Conservation (phyloP, 2,113 vertebrate species). For the Scophthalmus maximus region DNA sequence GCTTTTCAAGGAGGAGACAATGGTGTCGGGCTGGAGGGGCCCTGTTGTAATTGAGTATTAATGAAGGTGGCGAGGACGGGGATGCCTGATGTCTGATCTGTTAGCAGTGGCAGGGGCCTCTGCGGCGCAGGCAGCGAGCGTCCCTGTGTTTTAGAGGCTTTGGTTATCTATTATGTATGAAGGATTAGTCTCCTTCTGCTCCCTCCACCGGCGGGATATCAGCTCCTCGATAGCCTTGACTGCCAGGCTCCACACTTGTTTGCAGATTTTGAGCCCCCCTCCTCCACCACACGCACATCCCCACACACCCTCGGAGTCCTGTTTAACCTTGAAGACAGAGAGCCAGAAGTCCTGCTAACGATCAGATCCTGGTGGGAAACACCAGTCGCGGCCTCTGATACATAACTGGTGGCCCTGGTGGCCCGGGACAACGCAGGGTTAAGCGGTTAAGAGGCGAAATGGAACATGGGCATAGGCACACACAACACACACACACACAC, state of each 20-base stretch:
- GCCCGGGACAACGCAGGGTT: conserved; percentile 51
- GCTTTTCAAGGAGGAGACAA: conserved; percentile 67
- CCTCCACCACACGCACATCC: neutral
- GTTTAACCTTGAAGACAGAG: conserved; percentile 75
- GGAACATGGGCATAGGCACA: conserved; percentile 11
- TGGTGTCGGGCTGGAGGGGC: conserved; percentile 58
- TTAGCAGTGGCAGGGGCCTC: conserved; percentile 71
- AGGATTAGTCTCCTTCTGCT: conserved; percentile 81
- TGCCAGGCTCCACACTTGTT: conserved; percentile 72
- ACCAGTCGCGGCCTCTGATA: conserved; percentile 48
- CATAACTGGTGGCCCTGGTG: conserved; percentile 62
- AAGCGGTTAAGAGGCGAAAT: conserved; percentile 50
- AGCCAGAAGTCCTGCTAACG: conserved; percentile 66
- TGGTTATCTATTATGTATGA: conserved; percentile 85
- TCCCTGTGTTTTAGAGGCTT: conserved; percentile 83
- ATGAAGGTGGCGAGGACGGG: conserved; percentile 67
- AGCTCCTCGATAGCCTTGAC: conserved; percentile 73
- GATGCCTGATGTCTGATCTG: conserved; percentile 74
- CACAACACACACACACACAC: conserved; percentile 6
- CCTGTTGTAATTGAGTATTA: conserved; percentile 80
- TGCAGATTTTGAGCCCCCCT: conserved; percentile 59
- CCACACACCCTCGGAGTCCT: conserved; percentile 55
- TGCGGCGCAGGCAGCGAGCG: conserved; percentile 62
- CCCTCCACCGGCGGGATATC: conserved; percentile 67
- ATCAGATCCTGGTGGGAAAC: conserved; percentile 62